These are phyloP conservation scores for Lindbergichthys nudifrons DNA, from an alignment of 2,797 vertebrate species.

Conservation along the genomic window DNA sequence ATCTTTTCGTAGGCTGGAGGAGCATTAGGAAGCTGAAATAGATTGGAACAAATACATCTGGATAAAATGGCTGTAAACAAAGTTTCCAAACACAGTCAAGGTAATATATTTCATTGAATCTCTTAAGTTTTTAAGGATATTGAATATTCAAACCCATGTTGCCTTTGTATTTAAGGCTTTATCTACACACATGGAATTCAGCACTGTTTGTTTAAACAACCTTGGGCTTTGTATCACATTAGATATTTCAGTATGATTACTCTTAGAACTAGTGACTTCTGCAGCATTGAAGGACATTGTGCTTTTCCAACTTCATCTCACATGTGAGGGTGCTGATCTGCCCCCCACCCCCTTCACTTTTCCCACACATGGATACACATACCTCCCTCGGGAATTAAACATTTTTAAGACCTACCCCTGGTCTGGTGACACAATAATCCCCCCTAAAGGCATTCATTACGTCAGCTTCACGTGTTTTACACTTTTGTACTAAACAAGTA, in stretches of 20 bases:
- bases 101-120: neutral
- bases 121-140: neutral
- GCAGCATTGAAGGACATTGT: neutral
- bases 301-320: slow-evolving; percentile 14
- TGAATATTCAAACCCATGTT: neutral
- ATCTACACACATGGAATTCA: neutral
- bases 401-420: slow-evolving; percentile 48
- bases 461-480: slow-evolving; percentile 62
- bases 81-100: neutral
- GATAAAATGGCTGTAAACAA: neutral
- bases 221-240: neutral
- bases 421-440: slow-evolving; percentile 76
- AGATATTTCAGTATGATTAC: neutral
- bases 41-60: slow-evolving; percentile 15
- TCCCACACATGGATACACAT: slow-evolving; percentile 7
- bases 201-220: neutral
- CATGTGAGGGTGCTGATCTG: slow-evolving; percentile 30
- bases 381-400: slow-evolving; percentile 29
- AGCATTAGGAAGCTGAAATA: slow-evolving; percentile 90
- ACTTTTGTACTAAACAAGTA: slow-evolving; percentile 32
- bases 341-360: neutral
- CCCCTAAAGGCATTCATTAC: slow-evolving; percentile 49
- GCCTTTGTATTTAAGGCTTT: neutral
- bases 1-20: slow-evolving; percentile 95
- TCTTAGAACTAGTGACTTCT: neutral